Evolutionary conservation across 2,113 vertebrate genomes (phyloP).

Genomic region (Macquaria australasica): DNA sequence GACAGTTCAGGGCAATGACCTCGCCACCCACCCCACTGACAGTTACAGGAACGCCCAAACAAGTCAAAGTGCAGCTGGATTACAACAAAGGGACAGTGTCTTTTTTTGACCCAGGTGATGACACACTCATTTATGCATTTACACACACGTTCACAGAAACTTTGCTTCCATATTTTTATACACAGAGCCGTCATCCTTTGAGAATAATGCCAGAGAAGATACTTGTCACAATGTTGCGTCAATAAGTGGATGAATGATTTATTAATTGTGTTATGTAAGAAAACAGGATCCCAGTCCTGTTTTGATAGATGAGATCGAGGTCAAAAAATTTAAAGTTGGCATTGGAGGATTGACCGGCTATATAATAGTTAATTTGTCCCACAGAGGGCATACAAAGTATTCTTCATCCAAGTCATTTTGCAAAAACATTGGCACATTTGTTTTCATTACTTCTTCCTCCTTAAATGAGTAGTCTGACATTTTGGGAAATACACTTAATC

Average conservation of each 20-base stretch:
- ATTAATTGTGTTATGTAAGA: not conserved
- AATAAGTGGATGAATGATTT: slow-evolving; percentile 16
- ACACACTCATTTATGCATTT: slow-evolving; percentile 72
- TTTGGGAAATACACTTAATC: too few species aligned
- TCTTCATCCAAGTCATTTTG: not conserved
- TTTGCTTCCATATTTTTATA: slow-evolving; percentile 83
- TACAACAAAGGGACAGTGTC: slow-evolving; percentile 76
- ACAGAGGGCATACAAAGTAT: not conserved
- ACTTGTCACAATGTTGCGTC: slow-evolving; percentile 65
- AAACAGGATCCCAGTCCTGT: not conserved
- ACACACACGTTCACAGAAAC: slow-evolving; percentile 73
- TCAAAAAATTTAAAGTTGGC: not conserved
- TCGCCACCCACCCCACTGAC: slow-evolving; percentile 70
- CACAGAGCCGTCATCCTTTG: slow-evolving; percentile 75
- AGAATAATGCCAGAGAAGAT: slow-evolving; percentile 76
- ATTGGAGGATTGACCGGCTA: not conserved
- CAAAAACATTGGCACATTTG: not conserved
- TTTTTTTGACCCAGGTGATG: slow-evolving; percentile 70
- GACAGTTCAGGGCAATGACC: slow-evolving; percentile 80
- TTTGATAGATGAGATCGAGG: not conserved
- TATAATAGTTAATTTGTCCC: not conserved
- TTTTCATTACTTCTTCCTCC: not conserved
- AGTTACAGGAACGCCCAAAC: slow-evolving; percentile 58
- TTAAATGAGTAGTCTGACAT: not conserved
- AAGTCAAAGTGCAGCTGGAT: slow-evolving; percentile 79